A percentile compares a stretch with the other conserved stretches of the same genome.
These are phyloP conservation scores for Saccostrea echinata DNA, from an alignment of 1,140 invertebrate genomes.

Conservation along the genomic window DNA sequence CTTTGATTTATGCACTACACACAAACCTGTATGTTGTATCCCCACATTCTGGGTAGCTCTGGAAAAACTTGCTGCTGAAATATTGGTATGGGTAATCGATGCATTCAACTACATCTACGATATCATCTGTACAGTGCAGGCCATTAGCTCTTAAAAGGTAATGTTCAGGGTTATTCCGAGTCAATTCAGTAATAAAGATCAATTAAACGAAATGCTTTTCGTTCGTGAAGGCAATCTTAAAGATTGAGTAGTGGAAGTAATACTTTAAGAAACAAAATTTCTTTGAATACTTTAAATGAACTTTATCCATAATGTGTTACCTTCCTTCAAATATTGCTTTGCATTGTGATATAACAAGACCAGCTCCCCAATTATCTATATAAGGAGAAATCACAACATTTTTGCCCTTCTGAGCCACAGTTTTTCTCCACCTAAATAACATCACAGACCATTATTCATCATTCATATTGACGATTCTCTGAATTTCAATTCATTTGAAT, in stretches of 20 bases:
- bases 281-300: no score
- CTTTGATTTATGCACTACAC: no score
- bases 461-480: background rate
- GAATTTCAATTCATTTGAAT: background rate
- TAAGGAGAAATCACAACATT: conserved; percentile 41
- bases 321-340: conserved; percentile 30
- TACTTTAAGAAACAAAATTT: no score
- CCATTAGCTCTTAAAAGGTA: background rate
- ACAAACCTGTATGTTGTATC: no score
- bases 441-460: background rate
- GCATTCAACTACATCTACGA: background rate
- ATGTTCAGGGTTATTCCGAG: no score
- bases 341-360: conserved; percentile 18
- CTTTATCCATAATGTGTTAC: background rate
- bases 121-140: background rate
- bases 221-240: no score
- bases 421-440: conserved; percentile 44
- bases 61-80: conserved; percentile 24
- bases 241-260: no score
- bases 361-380: conserved; percentile 46
- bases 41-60: background rate
- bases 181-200: no score
- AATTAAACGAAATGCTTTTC: no score
- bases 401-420: conserved; percentile 36
- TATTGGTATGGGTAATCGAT: conserved; percentile 6